Evolutionary conservation across 2,113 vertebrate species (phyloP), one percentile per base, ranked within the genome.

Genomic region (Nothoprocta pentlandii): DNA sequence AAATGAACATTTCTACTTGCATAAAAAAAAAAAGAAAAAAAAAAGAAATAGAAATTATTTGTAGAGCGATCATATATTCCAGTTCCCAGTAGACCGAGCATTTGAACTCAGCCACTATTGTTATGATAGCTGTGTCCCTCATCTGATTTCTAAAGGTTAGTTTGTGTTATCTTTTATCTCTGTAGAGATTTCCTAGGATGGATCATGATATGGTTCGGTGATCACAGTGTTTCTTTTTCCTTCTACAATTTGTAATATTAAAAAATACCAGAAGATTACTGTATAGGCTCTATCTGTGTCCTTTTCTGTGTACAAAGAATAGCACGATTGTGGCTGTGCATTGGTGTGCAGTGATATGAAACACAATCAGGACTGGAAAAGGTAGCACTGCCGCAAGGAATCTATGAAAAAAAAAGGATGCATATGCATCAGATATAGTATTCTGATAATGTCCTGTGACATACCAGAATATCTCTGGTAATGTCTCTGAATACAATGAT

Each of bases 201-300:
- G 85, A 97, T 96, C 94, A 96, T 80, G 28, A 91, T 70, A 94
- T 80, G 95, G 96, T 97, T 96, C 95, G 96, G 5, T 92, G 97
- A 97, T 97, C 97, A 97, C 93, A 97, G 96, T 26, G 5, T 93
- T 86, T 82, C 49, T 80, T 94, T 96, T 97, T 97, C 89, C 95
- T 97, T 95, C 84, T 96, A 95, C 93, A 97, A 96, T 97, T 95
- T 96, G 92, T 96, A 95, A 96, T 97, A 96, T 97, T 97, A 97
- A 97, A 97, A 97, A 97, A 97, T 96, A 92, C 95, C 95, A 97
- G 94, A 96, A 97, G 94, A 95, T 97, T 95, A 97, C 95, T 94
- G 93, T 94, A 97, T 96, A 95, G 94, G 90, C 95, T 97, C 92
- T 93, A 92, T 97, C 93, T 96, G 21, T 94, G 85, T 96, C 94